phyloP scores from a whole-genome alignment of 2,113 vertebrate species.

The Oxyura jamaicensis region DNA sequence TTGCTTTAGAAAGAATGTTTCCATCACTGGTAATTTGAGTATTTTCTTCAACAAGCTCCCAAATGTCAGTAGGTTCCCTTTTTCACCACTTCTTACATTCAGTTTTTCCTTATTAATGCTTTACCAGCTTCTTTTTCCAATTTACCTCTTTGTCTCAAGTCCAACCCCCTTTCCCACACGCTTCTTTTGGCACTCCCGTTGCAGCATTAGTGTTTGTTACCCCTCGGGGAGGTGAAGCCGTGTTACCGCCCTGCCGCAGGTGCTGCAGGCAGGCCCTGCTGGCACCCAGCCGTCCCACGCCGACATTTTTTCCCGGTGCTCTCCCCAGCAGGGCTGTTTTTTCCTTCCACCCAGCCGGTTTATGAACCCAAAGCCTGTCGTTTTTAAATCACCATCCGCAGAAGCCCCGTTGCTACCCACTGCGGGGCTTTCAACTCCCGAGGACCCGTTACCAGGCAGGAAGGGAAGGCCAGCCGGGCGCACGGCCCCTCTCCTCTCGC shows the following conservation, averaged over 20 bases:
- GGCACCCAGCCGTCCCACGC: rapidly evolving
- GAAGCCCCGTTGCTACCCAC: rapidly evolving
- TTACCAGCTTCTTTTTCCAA: background rate
- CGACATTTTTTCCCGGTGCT: rapidly evolving
- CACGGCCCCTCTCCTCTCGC: too few relatives aligned
- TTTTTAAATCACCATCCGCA: rapidly evolving
- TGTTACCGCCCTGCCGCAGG: background rate
- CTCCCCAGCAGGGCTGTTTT: rapidly evolving
- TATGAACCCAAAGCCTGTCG: background rate
- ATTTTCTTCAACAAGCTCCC: background rate
- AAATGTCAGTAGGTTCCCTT: background rate
- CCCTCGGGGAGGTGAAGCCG: too few relatives aligned
- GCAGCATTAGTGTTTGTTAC: too few relatives aligned
- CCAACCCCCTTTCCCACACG: background rate
- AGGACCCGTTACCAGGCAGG: background rate
- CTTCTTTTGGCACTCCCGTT: too few relatives aligned
- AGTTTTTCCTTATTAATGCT: background rate
- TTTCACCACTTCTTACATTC: rapidly evolving
- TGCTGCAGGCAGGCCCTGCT: background rate
- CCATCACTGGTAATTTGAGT: background rate
- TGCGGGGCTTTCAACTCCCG: background rate
- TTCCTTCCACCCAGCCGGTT: background rate
- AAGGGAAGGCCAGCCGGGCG: background rate
- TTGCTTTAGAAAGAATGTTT: background rate
- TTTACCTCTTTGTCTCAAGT: background rate